These are phyloP conservation scores for Drosophila bipectinata DNA, from an alignment of 1,140 invertebrate species.

Conservation along the genomic window DNA sequence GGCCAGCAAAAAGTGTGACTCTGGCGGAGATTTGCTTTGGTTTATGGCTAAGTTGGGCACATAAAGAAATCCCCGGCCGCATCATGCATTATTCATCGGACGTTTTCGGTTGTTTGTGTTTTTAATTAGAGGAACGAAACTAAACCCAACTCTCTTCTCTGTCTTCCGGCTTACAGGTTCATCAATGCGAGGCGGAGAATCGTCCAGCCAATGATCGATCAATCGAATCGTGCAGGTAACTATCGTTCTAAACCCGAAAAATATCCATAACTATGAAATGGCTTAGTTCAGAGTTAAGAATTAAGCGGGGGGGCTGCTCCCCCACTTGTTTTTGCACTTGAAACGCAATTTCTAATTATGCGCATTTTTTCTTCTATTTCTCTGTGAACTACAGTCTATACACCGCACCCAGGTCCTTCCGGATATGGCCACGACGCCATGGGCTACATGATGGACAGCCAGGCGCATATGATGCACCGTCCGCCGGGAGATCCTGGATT, in stretches of 20 bases:
- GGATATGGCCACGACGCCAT: constrained; percentile 98
- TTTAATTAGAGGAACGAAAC: constrained; percentile 59
- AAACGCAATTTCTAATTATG: constrained; percentile 83
- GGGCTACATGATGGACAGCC: constrained; percentile 98
- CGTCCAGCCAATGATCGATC: constrained; percentile 98
- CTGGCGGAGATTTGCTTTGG: constrained; percentile 75
- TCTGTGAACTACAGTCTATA: constrained; percentile 88
- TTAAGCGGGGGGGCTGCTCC: constrained; percentile 32
- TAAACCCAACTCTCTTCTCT: constrained; percentile 18
- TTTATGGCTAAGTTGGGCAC: constrained; percentile 80
- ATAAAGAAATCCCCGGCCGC: constrained; percentile 69
- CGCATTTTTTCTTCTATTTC: constrained; percentile 70
- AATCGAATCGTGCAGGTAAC: constrained; percentile 98
- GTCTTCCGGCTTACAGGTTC: constrained; percentile 90
- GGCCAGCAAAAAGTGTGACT: constrained; percentile 77
- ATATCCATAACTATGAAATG: constrained; percentile 75
- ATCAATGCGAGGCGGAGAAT: constrained; percentile 99
- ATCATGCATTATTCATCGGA: constrained; percentile 79
- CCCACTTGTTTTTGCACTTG: constrained; percentile 18
- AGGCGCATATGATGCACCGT: constrained; percentile 96
- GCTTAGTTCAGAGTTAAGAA: constrained; percentile 45
- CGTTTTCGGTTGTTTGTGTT: constrained; percentile 33
- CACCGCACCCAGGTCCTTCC: constrained; percentile 95
- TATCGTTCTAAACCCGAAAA: constrained; percentile 55
- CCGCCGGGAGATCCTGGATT: constrained; percentile 94